Conservation (phyloP, 53 echinoderm and acorn worm genomes). For the Zoroaster sp. region DNA sequence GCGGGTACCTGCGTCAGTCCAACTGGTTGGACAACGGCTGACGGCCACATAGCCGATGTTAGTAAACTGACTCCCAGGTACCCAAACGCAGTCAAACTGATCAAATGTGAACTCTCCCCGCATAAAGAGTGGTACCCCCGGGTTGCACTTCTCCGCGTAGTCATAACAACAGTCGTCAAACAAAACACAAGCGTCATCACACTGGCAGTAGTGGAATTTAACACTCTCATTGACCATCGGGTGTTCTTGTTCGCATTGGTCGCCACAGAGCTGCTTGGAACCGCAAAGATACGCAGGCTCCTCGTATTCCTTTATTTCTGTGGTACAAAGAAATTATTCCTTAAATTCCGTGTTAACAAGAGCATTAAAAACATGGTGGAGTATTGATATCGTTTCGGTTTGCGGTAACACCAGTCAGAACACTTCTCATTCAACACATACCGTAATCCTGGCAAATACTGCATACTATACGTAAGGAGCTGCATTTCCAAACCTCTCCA, state of each 20-base stretch:
- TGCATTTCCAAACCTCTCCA: too few species aligned
- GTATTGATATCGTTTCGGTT: too few species aligned
- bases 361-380: too few species aligned
- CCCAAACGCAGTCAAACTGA: conserved; percentile 10
- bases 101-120: background rate
- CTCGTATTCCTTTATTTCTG: background rate
- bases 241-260: background rate
- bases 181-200: conserved; percentile 21
- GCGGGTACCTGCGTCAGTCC: conserved; percentile 14
- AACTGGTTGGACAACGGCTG: background rate
- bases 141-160: background rate
- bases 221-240: background rate
- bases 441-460: too few species aligned
- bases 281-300: conserved; percentile 11
- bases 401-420: too few species aligned
- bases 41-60: conserved; percentile 26
- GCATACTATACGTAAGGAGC: too few species aligned
- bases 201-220: conserved; percentile 33
- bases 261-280: conserved; percentile 27
- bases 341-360: too few species aligned
- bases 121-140: background rate
- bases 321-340: background rate
- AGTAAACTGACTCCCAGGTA: conserved; percentile 42
- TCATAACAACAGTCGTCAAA: conserved; percentile 46
- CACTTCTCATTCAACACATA: too few species aligned